These are phyloP conservation scores for Drosophila neotestacea DNA, from an alignment of 2,888 invertebrate species.

Conservation along the genomic window DNA sequence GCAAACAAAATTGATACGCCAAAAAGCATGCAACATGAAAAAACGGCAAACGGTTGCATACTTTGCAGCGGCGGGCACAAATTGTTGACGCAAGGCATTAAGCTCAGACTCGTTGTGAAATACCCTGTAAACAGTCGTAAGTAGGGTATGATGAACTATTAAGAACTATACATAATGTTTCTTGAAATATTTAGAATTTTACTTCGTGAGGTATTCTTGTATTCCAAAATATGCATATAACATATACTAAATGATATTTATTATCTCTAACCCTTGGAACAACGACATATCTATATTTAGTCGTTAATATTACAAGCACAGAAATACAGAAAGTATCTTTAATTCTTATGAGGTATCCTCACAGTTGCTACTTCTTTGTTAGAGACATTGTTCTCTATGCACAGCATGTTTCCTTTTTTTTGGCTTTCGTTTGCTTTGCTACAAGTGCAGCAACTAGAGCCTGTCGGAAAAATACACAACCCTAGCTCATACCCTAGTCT, in stretches of 20 bases:
- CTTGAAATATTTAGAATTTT: background rate
- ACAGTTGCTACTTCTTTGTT: accelerated
- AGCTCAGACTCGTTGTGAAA: slow-evolving; percentile 38
- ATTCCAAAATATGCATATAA: no score
- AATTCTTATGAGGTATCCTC: slow-evolving; percentile 2
- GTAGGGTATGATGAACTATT: background rate
- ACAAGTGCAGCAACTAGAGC: slow-evolving; percentile 50
- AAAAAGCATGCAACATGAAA: slow-evolving; percentile 58
- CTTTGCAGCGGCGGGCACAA: slow-evolving; percentile 66
- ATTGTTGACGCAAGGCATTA: slow-evolving; percentile 83
- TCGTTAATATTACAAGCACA: no score
- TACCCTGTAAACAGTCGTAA: slow-evolving; percentile 29
- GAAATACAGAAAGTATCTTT: no score
- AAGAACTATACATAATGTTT: no score
- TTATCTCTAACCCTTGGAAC: no score
- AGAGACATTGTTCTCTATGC: background rate
- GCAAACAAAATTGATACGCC: slow-evolving; percentile 70
- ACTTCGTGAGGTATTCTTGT: background rate
- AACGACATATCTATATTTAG: no score
- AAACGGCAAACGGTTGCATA: slow-evolving; percentile 56
- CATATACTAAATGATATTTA: no score
- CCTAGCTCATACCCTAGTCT: background rate
- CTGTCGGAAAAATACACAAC: slow-evolving; percentile 44
- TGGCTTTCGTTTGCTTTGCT: slow-evolving; percentile 31
- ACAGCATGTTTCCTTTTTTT: slow-evolving; percentile 14